These are phyloP conservation scores for Tetanocera ferruginea DNA, from an alignment of 2,888 invertebrate genomes.

Conservation along the genomic window DNA sequence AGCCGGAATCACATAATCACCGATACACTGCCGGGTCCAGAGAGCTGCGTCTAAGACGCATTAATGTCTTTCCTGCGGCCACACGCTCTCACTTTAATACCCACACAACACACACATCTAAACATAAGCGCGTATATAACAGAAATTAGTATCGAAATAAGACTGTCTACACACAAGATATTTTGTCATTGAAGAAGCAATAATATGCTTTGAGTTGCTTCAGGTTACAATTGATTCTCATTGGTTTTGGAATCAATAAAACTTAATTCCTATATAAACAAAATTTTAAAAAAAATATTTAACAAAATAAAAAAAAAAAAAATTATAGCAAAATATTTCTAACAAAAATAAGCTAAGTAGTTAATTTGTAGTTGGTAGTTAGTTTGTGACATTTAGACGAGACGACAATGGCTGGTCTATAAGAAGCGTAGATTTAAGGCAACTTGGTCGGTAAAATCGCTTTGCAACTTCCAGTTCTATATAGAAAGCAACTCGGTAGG, in stretches of 20 bases:
- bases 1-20: conserved; percentile 83
- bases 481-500: too few species aligned
- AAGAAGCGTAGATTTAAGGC: too few species aligned
- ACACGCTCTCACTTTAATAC: background rate
- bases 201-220: background rate
- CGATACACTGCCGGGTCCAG: conserved; percentile 88
- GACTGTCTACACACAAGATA: conserved; percentile 1
- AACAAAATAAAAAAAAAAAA: background rate
- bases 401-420: background rate
- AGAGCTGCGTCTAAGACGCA: conserved; percentile 83
- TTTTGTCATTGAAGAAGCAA: background rate
- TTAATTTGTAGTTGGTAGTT: background rate
- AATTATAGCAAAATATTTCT: background rate
- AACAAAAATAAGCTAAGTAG: background rate
- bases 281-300: background rate
- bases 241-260: background rate
- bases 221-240: background rate
- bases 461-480: too few species aligned
- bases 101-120: background rate
- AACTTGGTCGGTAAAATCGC: too few species aligned
- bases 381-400: background rate
- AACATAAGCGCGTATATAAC: background rate
- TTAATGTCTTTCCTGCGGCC: background rate
- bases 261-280: conserved; percentile 4
- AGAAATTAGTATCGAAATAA: background rate